Conservation (phyloP, 2,113 vertebrate species). For the Morone saxatilis region DNA sequence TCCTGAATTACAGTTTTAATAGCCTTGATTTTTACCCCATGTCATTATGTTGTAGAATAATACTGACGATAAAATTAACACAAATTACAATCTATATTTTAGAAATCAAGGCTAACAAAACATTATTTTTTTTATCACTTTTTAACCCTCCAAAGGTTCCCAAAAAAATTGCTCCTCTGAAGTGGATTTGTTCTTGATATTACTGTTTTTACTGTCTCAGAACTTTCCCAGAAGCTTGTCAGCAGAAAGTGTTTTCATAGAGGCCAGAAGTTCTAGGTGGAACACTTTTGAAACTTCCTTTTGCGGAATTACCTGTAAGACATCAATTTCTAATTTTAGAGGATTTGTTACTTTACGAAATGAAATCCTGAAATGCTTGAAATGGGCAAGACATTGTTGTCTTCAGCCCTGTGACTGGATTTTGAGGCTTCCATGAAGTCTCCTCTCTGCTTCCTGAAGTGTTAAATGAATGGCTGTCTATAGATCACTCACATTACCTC, state of each 20-base stretch:
- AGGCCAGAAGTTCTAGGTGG: neutral
- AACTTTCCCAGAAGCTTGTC: neutral
- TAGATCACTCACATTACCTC: constrained; percentile 22
- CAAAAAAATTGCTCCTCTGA: neutral
- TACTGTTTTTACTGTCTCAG: neutral
- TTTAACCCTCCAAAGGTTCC: neutral
- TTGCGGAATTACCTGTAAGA: neutral
- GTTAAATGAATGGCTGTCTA: neutral
- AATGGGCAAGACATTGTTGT: neutral
- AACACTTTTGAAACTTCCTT: neutral
- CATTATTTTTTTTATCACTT: neutral
- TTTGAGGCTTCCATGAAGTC: constrained; percentile 59
- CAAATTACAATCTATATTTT: neutral
- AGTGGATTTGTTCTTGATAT: neutral
- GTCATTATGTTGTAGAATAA: neutral
- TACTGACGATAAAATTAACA: neutral
- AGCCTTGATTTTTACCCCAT: neutral
- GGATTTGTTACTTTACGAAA: neutral
- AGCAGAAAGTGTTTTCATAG: neutral
- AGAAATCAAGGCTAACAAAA: neutral
- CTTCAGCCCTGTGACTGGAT: constrained; percentile 2
- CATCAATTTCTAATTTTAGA: neutral
- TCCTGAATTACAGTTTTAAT: neutral
- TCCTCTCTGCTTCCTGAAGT: constrained; percentile 17
- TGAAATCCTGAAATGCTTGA: constrained; percentile 42